These are phyloP conservation scores for Kryptolebias ocellatus DNA, from an alignment of 2,797 vertebrate genomes.

Conservation along the genomic window DNA sequence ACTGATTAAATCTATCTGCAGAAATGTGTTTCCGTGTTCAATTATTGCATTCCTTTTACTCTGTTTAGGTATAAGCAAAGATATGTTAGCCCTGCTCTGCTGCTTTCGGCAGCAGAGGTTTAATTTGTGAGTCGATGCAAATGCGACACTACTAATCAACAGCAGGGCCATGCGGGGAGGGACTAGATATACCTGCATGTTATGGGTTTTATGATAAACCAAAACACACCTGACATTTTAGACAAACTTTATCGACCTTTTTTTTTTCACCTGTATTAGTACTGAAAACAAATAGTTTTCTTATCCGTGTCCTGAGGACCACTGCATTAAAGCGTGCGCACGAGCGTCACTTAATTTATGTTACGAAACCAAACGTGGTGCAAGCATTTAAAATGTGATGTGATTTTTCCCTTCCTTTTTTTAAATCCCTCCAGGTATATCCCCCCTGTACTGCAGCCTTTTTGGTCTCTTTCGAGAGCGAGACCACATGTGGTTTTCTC, in stretches of 20 bases:
- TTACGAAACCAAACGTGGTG: not conserved
- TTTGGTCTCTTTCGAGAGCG: slow-evolving; percentile 89
- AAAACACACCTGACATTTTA: slow-evolving; percentile 69
- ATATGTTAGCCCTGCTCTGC: slow-evolving; percentile 2
- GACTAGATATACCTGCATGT: slow-evolving; percentile 49
- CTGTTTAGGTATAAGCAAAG: slow-evolving; percentile 38
- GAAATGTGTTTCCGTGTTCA: slow-evolving; percentile 26
- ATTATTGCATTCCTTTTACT: slow-evolving; percentile 45
- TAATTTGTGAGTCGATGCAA: slow-evolving; percentile 20
- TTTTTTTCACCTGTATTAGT: slow-evolving; percentile 45
- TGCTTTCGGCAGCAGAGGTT: not conserved
- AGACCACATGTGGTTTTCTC: slow-evolving; percentile 90
- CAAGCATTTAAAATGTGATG: slow-evolving; percentile 1
- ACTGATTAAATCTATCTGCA: slow-evolving; percentile 39
- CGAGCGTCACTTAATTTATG: not conserved
- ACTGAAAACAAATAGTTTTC: slow-evolving; percentile 45
- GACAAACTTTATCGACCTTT: slow-evolving; percentile 41
- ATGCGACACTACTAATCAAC: slow-evolving; percentile 15
- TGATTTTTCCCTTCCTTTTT: not conserved
- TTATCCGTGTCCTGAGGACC: not conserved
- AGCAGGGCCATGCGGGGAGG: not conserved
- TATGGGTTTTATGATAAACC: slow-evolving; percentile 66
- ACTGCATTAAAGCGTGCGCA: not conserved
- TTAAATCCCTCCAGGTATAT: slow-evolving; percentile 82
- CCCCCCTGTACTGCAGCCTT: slow-evolving; percentile 89